Evolutionary conservation across 2,113 vertebrate genomes (phyloP).

Genomic region (Hypomesus transpacificus): DNA sequence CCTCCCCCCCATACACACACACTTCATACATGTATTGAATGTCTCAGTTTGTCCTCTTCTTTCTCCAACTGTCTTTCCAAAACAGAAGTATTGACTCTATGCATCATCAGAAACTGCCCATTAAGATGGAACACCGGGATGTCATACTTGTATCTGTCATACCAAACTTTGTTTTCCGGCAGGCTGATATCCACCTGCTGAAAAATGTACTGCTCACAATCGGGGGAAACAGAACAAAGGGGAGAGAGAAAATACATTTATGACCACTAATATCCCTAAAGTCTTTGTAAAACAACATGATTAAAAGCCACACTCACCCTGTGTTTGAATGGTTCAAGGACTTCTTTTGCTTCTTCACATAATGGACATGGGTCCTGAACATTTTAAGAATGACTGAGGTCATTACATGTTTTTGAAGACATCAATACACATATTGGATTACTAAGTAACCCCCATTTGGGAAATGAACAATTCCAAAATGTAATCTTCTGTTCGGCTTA

Average conservation of each 20-base stretch:
- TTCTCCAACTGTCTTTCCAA: slow-evolving; percentile 72
- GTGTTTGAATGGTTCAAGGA: slow-evolving; percentile 74
- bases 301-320: slow-evolving; percentile 62
- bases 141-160: slow-evolving; percentile 79
- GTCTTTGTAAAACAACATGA: background rate
- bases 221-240: background rate
- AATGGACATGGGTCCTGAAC: slow-evolving; percentile 78
- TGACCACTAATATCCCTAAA: background rate
- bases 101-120: slow-evolving; percentile 85
- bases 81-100: slow-evolving; percentile 71
- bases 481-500: background rate
- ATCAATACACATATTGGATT: too few relatives aligned
- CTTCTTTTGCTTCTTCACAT: slow-evolving; percentile 84
- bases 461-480: too few relatives aligned
- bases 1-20: too few relatives aligned
- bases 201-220: slow-evolving; percentile 73
- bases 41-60: slow-evolving; percentile 60
- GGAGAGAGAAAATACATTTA: background rate
- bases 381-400: background rate
- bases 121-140: slow-evolving; percentile 87
- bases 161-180: slow-evolving; percentile 77
- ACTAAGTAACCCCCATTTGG: background rate
- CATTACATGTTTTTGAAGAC: too few relatives aligned
- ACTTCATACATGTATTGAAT: background rate
- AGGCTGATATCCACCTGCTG: slow-evolving; percentile 83